phyloP scores from a whole-genome alignment of 2,113 vertebrate species.

The Callorhinus ursinus region DNA sequence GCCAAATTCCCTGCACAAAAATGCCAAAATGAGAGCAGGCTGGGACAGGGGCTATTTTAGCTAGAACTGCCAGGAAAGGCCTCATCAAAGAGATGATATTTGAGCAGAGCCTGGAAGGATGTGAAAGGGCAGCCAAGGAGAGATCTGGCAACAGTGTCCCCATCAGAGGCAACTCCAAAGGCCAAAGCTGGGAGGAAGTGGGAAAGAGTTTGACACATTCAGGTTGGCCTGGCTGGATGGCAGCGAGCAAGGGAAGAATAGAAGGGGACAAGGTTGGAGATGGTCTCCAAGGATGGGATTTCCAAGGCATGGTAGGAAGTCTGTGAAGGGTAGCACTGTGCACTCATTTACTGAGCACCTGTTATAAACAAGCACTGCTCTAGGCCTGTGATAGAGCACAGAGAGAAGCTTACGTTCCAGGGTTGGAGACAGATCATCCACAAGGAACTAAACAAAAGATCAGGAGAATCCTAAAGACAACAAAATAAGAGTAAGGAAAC shows the following conservation, averaged over 20 bases:
- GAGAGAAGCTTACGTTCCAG: not conserved
- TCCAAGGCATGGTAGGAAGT: not conserved
- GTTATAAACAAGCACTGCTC: not conserved
- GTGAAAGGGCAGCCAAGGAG: conserved; percentile 51
- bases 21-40: conserved; percentile 43
- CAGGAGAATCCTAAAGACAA: not conserved
- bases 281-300: not conserved
- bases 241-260: not conserved
- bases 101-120: conserved; percentile 49
- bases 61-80: conserved; percentile 64
- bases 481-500: not conserved
- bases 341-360: not conserved
- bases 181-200: conserved; percentile 1
- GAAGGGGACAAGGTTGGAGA: not conserved
- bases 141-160: not conserved
- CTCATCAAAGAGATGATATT: conserved; percentile 48
- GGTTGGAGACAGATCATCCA: not conserved
- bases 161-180: not conserved
- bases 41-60: conserved; percentile 14
- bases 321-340: too few relatives aligned
- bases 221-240: not conserved
- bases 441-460: not conserved
- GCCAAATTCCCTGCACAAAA: conserved; percentile 51
- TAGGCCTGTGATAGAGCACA: not conserved
- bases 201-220: conserved; percentile 26